Evolutionary conservation across 2,888 invertebrate genomes (phyloP), one percentile per base, ranked within the genome.

Genomic region (Scaptomyza tumidula): DNA sequence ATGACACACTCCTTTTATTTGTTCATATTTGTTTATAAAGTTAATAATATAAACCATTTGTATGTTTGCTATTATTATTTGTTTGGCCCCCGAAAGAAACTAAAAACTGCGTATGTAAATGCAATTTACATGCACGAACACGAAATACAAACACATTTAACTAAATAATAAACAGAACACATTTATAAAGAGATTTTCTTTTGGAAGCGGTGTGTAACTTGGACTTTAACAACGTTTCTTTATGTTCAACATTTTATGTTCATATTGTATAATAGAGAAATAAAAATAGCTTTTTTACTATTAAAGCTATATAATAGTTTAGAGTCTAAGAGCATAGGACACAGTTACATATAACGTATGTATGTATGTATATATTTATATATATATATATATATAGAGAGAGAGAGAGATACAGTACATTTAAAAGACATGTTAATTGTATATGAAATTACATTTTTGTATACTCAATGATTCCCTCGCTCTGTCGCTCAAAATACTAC

Each of bases 61-160:
- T 69, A 63, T 75, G 65, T 60, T 68, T 58, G 55, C 69, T 61
- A 55, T 65, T 57, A 55, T 70, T 75, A 75, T 71, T 79, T 90
- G 7, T 50, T 91, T 91, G 91, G 91, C 91, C 91, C 91, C 91
- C 91, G 90, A 91, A 91, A 91, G 90, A 91, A 91, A 91, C 76
- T 78, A 66, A 76, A 85, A 86, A 75, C 27, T 64, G 70, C 50
- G 50, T 75, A 57, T 77, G 67, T 73, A 71, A 83, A 77, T 79
- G 85, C 82, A 80, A 78, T 72, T 80, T 71, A 78, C 82, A 81
- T 66, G 74, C 77, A 80, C 59, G 53, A 70, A 62, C 52, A 57
- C 31, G 58, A 71, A 60, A 50, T 52, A 58, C 49, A 55, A 61
- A 39, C 13, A 41, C 39, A 41, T 66, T 66, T 10, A 33, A 48